Evolutionary conservation across 2,113 vertebrate species (phyloP), one percentile per base, ranked within the genome.

Genomic region (Phoenicopterus ruber): DNA sequence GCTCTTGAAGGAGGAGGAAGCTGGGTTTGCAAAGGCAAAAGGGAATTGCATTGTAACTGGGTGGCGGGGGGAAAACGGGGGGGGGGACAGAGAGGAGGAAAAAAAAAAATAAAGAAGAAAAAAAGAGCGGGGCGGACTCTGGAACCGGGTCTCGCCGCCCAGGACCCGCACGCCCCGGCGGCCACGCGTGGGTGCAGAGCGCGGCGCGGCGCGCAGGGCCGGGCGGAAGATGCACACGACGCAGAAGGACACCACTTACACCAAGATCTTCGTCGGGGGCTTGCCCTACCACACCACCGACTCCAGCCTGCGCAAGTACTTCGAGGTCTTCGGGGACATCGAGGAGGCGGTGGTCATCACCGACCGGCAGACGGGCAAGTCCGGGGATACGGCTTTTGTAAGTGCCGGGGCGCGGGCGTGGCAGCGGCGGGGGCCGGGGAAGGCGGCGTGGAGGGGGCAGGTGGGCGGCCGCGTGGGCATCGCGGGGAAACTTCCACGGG

Each of bases 231-330:
- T 99, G 99, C 99, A 99, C 99, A 99, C 98, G 97, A 99, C 99
- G 92, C 99, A 99, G 98, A 99, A 99, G 98, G 99, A 99, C 98
- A 99, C 99, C 94, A 99, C 99, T 81, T 99, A 99, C 97, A 99
- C 99, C 94, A 99, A 99, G 98, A 99, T 99, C 97, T 99, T 99
- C 98, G 99, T 99, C 96, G 99, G 99, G 95, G 99, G 99, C 82
- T 98, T 99, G 80, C 99, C 99, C 93, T 99, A 99, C 97, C 99
- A 99, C 98, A 99, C 99, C 98, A 99, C 99, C 86, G 99, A 99
- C 97, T 99, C 99, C 97, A 99, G 99, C 97, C 99, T 99, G 97
- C 99, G 99, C 98, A 99, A 99, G 98, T 99, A 99, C 98, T 99
- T 99, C 91, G 99, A 99, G 97, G 99, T 99, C 94, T 99, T 99